Evolutionary conservation across 2,113 vertebrate genomes (phyloP).

Genomic region (Lathamus discolor): DNA sequence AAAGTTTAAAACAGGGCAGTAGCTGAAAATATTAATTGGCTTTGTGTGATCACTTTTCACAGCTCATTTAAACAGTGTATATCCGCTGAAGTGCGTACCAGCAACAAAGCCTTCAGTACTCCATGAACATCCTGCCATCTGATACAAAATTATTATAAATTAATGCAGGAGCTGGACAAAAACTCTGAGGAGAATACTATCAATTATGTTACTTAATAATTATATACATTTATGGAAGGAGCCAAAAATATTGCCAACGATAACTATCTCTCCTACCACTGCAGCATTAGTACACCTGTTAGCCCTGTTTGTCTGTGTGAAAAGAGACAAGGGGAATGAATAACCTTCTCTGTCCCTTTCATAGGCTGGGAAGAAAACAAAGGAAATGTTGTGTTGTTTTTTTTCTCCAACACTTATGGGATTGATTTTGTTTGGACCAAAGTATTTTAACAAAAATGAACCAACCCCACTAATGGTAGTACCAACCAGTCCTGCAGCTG

Average conservation of each 20-base stretch:
- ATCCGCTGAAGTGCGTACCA: neutral
- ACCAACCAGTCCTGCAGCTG: neutral
- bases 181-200: neutral
- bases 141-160: neutral
- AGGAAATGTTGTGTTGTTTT: neutral
- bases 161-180: neutral
- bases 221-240: neutral
- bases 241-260: neutral
- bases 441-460: neutral
- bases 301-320: neutral
- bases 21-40: neutral
- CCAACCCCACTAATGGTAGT: neutral
- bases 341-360: neutral
- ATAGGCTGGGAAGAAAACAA: neutral
- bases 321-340: neutral
- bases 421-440: neutral
- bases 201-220: neutral
- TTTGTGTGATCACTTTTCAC: neutral
- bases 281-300: neutral
- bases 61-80: neutral
- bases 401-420: neutral
- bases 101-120: neutral
- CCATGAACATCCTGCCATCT: neutral
- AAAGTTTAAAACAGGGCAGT: neutral
- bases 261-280: neutral